Evolutionary conservation across 2,888 invertebrate genomes (phyloP).

Genomic region (Tanypteryx hageni): DNA sequence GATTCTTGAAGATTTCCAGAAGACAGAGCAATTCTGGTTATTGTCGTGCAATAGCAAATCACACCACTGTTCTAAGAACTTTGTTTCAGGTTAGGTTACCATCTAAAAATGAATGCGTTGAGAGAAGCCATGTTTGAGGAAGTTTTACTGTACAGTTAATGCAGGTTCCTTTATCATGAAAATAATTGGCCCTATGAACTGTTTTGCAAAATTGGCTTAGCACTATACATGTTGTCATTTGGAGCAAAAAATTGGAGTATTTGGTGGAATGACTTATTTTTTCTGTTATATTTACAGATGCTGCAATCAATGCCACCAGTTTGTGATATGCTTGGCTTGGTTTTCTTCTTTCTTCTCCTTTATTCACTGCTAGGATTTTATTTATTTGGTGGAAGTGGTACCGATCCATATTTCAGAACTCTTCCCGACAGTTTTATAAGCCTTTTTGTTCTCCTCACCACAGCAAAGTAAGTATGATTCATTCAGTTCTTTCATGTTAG

Average conservation of each 20-base stretch:
- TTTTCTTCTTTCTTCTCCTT: slow-evolving; percentile 90
- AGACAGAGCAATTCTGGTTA: slow-evolving; percentile 81
- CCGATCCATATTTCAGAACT: slow-evolving; percentile 87
- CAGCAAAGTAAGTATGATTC: slow-evolving; percentile 86
- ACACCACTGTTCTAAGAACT: too few relatives aligned
- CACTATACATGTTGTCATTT: too few relatives aligned
- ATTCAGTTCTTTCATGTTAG: not conserved
- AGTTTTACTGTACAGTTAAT: too few relatives aligned
- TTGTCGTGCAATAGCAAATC: too few relatives aligned
- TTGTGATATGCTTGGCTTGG: slow-evolving; percentile 89
- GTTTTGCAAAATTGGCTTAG: too few relatives aligned
- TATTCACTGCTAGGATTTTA: slow-evolving; percentile 90
- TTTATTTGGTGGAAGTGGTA: slow-evolving; percentile 85
- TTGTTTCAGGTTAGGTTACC: too few relatives aligned
- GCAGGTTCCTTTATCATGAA: too few relatives aligned
- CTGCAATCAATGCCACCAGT: slow-evolving; percentile 91
- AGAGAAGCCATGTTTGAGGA: too few relatives aligned
- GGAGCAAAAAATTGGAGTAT: too few relatives aligned
- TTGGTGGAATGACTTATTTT: too few relatives aligned
- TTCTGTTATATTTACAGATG: slow-evolving; percentile 79
- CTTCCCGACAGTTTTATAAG: slow-evolving; percentile 90
- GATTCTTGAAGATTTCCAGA: slow-evolving; percentile 80
- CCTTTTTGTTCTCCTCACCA: slow-evolving; percentile 92
- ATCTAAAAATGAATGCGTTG: too few relatives aligned
- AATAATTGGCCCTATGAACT: too few relatives aligned